These are phyloP conservation scores for Xenopus borealis DNA, from an alignment of 2,113 vertebrate species.

Conservation along the genomic window DNA sequence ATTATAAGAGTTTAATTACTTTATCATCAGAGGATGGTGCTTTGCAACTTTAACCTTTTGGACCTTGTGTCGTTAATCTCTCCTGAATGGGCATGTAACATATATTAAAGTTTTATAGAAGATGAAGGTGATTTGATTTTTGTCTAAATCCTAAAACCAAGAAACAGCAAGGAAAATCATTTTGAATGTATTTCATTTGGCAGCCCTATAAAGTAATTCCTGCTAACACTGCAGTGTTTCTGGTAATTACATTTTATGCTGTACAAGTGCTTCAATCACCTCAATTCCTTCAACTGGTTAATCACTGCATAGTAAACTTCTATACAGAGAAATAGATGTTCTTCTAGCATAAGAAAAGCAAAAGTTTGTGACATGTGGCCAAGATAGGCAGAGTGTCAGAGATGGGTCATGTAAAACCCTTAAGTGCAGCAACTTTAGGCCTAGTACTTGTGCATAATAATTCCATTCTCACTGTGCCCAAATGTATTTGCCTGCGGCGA, in stretches of 20 bases:
- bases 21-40: constrained; percentile 28
- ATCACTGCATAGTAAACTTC: neutral
- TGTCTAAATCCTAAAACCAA: constrained; percentile 33
- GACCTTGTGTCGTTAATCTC: constrained; percentile 40
- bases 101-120: constrained; percentile 42
- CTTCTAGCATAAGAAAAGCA: no score
- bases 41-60: constrained; percentile 23
- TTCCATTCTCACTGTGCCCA: no score
- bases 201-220: constrained; percentile 16
- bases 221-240: constrained; percentile 14
- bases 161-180: constrained; percentile 10
- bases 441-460: neutral
- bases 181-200: neutral
- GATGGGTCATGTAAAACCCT: no score
- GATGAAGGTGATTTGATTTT: constrained; percentile 44
- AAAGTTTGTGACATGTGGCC: no score
- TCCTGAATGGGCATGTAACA: constrained; percentile 22
- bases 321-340: no score
- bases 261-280: neutral
- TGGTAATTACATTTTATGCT: neutral
- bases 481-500: no score
- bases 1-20: constrained; percentile 41
- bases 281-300: neutral
- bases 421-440: no score
- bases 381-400: no score